Conservation (phyloP, 2,113 vertebrate genomes). For the Aptenodytes forsteri region DNA sequence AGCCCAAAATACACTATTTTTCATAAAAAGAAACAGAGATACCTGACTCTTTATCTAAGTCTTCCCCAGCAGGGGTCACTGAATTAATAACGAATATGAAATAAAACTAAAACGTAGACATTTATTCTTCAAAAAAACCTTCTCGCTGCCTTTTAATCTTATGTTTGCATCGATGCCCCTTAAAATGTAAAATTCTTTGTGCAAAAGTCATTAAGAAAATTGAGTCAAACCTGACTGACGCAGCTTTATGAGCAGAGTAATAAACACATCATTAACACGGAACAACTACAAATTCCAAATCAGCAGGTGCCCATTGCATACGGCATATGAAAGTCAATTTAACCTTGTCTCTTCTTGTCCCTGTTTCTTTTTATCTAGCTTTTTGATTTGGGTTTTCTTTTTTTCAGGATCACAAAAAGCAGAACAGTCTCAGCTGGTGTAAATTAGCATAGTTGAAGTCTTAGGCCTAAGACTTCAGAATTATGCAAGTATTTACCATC, state of each 20-base stretch:
- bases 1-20: not conserved
- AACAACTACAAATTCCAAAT: not conserved
- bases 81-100: conserved; percentile 36
- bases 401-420: not conserved
- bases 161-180: not conserved
- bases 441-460: not conserved
- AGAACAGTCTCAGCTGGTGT: not conserved
- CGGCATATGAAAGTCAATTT: not conserved
- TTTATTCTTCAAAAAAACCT: not conserved
- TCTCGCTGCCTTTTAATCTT: not conserved
- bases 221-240: not conserved
- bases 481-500: not conserved
- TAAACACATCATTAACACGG: not conserved
- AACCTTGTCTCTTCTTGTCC: not conserved
- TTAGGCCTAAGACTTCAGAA: not conserved
- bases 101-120: not conserved
- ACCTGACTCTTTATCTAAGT: not conserved
- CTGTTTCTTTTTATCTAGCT: not conserved
- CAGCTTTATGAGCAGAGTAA: not conserved
- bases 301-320: not conserved
- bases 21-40: not conserved
- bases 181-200: not conserved
- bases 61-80: conserved; percentile 65
- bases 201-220: not conserved
- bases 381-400: not conserved